phyloP scores from a whole-genome alignment of 2,797 vertebrate species.

The Poecilia wingei region DNA sequence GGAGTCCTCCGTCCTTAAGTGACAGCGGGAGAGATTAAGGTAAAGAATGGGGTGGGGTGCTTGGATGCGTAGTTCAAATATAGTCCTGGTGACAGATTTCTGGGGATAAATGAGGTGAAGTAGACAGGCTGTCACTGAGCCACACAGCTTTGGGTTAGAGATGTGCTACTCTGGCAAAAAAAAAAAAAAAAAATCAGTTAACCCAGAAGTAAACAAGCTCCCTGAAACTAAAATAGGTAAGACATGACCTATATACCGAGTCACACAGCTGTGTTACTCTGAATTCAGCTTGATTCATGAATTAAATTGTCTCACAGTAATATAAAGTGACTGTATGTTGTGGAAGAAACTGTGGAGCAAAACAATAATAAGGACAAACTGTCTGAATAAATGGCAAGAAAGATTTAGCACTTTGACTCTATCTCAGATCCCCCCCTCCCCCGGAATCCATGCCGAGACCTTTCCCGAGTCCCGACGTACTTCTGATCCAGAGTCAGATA shows the following conservation, averaged over 20 bases:
- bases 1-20: conserved; percentile 91
- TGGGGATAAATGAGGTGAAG: conserved; percentile 47
- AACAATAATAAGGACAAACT: conserved; percentile 24
- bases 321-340: neutral
- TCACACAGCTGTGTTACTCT: neutral
- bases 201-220: conserved; percentile 43
- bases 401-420: conserved; percentile 26
- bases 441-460: conserved; percentile 32
- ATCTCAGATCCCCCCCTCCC: conserved; percentile 14
- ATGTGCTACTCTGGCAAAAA: conserved; percentile 47
- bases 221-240: conserved; percentile 1
- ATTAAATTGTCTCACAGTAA: conserved; percentile 7
- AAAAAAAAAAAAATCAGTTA: conserved; percentile 4
- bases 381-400: conserved; percentile 29
- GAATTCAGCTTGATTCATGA: neutral
- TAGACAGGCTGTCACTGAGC: conserved; percentile 29
- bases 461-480: conserved; percentile 31
- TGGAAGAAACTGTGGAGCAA: neutral
- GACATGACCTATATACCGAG: neutral
- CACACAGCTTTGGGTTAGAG: conserved; percentile 29
- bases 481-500: conserved; percentile 32
- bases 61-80: conserved; percentile 3
- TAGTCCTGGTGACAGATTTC: conserved; percentile 35
- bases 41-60: no score
- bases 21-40: neutral